Evolutionary conservation across 2,888 invertebrate genomes (phyloP), one percentile per base, ranked within the genome.

Genomic region (Pristionchus mayeri): DNA sequence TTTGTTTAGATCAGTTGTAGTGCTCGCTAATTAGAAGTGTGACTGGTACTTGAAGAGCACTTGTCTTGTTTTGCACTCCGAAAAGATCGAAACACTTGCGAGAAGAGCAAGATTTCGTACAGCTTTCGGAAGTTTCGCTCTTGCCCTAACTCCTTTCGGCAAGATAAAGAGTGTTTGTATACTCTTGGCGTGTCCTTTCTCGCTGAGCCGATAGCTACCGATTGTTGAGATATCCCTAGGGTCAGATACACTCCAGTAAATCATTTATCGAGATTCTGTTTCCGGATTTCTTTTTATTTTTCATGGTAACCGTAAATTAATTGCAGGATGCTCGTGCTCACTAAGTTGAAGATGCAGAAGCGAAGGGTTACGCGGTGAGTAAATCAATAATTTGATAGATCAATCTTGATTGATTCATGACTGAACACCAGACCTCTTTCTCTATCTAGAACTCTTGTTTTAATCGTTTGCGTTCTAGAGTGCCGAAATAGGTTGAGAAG

Each of bases 241-340:
- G n/a, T n/a, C n/a, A n/a, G n/a, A n/a, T n/a, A n/a, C n/a, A n/a
- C n/a, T n/a, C n/a, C n/a, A n/a, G n/a, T n/a, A n/a, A n/a, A n/a
- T n/a, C n/a, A n/a, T n/a, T n/a, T n/a, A n/a, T n/a, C n/a, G n/a
- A n/a, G n/a, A n/a, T n/a, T n/a, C n/a, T n/a, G n/a, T n/a, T n/a
- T n/a, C n/a, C n/a, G n/a, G n/a, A n/a, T n/a, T n/a, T n/a, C n/a
- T n/a, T n/a, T n/a, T n/a, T n/a, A n/a, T n/a, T n/a, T n/a, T n/a
- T n/a, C n/a, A n/a, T n/a, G n/a, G n/a, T n/a, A n/a, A n/a, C n/a
- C n/a, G n/a, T n/a, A n/a, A n/a, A n/a, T n/a, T n/a, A n/a, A 71
- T 37, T 37, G n/a, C 71, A 71, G 71, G 40, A 71, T 71, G 71
- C 37, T 71, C 40, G 37, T 71, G 40, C 40, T 71, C 71, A 71